Conservation (phyloP, 1,140 invertebrate genomes). For the Acromyrmex heyeri region DNA sequence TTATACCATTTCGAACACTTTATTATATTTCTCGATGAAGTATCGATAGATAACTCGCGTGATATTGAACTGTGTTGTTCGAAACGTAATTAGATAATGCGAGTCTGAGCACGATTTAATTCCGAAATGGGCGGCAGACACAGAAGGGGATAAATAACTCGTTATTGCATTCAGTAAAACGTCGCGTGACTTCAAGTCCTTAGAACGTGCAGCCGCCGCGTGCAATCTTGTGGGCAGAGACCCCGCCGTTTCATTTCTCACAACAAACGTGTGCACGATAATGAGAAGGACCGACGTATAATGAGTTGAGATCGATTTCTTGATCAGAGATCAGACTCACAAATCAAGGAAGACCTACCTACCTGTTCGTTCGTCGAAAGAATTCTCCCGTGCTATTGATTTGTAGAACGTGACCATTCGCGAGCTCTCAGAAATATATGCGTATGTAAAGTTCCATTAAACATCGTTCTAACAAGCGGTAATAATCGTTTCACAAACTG, state of each 20-base stretch:
- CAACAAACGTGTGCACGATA: slow-evolving; percentile 71
- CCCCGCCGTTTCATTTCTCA: slow-evolving; percentile 64
- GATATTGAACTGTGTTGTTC: slow-evolving; percentile 6
- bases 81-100: slow-evolving; percentile 47
- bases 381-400: slow-evolving; percentile 18
- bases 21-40: neutral
- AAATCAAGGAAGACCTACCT: slow-evolving; percentile 67
- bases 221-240: slow-evolving; percentile 48
- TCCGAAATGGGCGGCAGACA: slow-evolving; percentile 11
- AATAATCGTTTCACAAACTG: neutral
- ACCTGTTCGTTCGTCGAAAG: slow-evolving; percentile 72
- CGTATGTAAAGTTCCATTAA: neutral
- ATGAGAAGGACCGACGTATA: slow-evolving; percentile 71
- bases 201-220: slow-evolving; percentile 61
- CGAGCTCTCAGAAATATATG: neutral
- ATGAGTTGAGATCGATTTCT: slow-evolving; percentile 73
- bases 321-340: slow-evolving; percentile 71
- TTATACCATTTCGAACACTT: neutral
- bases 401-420: slow-evolving; percentile 30
- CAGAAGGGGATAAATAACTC: slow-evolving; percentile 25
- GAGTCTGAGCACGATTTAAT: slow-evolving; percentile 35
- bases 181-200: slow-evolving; percentile 66
- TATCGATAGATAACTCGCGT: slow-evolving; percentile 22
- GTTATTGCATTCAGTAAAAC: slow-evolving; percentile 19
- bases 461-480: neutral